Base-by-base conservation (phyloP, 2,888 invertebrate genomes). In the Lypha dubia region DNA sequence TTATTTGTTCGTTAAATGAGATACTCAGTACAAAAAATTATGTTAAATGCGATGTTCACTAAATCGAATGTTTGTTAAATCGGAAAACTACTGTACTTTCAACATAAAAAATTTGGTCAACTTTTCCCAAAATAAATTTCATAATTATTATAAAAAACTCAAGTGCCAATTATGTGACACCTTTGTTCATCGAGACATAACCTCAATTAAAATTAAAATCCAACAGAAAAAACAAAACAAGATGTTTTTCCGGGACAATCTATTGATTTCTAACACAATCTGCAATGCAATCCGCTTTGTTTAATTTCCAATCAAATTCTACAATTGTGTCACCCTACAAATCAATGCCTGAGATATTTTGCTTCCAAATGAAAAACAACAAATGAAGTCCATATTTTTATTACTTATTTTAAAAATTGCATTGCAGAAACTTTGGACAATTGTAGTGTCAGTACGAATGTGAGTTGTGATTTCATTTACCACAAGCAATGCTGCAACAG, bases 261-360 rank as follows among this genome's bases (percentile, higher is more conserved):
- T 32, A 65, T 22, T 20, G 67, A 76, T 65, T 65, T 75, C 51
- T 17, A 53, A 24, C 22, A 68, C 41, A 41, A 20, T 44, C 46
- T 49, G 8, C 5, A 49, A 44, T 17, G 44, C 32, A 56, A 24
- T 71, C 56, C 11, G 35, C 17, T 73, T 73, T 49, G 13, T 71
- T 71, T 79, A 71, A 71, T 79, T 79, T 71, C 63, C 44, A n/a
- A 46, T 44, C 20, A 65, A 79, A 71, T 56, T 35, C 35, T 63
- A 41, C 70, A 22, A 71, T 63, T 71, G 53, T 71, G 73, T 56
- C 71, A 79, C 63, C 28, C 13, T 13, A 15, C 41, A 63, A 71
- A 41, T 65, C 11, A 49, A 65, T 49, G 56, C 6, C 24, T 58
- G 11, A 56, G 71, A 38, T 38, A n/a, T 79, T 58, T 49, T 15